Evolutionary conservation across 92 coral and sea anemone genomes (phyloP).

Genomic region (Nematostella vectensis): DNA sequence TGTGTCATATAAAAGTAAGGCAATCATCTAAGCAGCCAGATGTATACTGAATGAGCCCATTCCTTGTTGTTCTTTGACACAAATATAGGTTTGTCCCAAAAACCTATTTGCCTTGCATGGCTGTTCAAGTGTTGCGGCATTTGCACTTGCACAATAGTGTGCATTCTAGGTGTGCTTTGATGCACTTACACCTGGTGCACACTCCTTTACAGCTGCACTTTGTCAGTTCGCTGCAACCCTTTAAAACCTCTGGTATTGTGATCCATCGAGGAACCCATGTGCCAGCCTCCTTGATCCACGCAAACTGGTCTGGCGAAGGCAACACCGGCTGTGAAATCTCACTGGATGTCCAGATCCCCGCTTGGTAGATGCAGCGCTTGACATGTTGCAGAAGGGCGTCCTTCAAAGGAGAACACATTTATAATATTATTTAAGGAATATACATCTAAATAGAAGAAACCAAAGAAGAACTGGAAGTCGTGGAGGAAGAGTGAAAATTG

Average conservation of each 20-base stretch:
- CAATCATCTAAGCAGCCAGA: too few species aligned
- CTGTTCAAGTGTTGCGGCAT: neutral
- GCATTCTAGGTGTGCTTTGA: constrained; percentile 31
- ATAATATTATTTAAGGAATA: too few species aligned
- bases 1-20: too few species aligned
- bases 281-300: constrained; percentile 40
- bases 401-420: constrained; percentile 11
- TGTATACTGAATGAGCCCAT: too few species aligned
- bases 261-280: constrained; percentile 52
- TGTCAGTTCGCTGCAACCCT: constrained; percentile 51
- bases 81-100: too few species aligned
- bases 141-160: constrained; percentile 22
- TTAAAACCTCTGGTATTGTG: constrained; percentile 54
- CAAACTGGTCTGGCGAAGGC: constrained; percentile 43
- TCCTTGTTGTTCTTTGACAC: too few species aligned
- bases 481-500: too few species aligned
- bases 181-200: constrained; percentile 56
- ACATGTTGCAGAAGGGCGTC: constrained; percentile 44
- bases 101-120: too few species aligned
- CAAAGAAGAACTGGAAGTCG: too few species aligned
- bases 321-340: constrained; percentile 20
- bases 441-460: too few species aligned
- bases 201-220: constrained; percentile 43
- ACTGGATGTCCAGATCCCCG: constrained; percentile 53
- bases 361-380: constrained; percentile 28